Base-by-base conservation (phyloP, 2,888 invertebrate species). In the Drosophila subsilvestris region DNA sequence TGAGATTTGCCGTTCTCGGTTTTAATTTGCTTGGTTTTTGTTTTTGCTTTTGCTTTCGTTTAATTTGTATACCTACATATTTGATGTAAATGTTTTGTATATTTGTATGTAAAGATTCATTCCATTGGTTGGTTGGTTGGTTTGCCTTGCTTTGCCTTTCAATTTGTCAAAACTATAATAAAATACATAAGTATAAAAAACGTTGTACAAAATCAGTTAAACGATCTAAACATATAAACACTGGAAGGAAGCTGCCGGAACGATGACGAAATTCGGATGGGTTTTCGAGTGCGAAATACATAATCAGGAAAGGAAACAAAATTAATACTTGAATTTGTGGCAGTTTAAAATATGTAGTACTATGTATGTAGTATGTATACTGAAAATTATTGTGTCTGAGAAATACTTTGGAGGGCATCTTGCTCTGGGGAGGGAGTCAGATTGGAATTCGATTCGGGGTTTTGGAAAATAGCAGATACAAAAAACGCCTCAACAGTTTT, bases 361-460 rank as follows among this genome's bases (percentile, higher is more conserved):
- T 14, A n/a, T n/a, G n/a, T n/a, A n/a, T n/a, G n/a, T n/a, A 37
- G 37, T 37, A 50, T 12, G 37, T 37, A 50, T 12, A 37, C 17
- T 67, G 60, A 62, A 53, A 47, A 65, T 49, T 57, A 63, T 50
- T 55, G 3, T 51, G 58, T 51, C 43, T 42, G 76, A 47, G 48
- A 61, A 85, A 84, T 83, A 82, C 82, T 84, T 84, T 80, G 79
- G 76, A 79, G 76, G 85, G 82, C 66, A 69, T n/a, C 45, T 47
- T 43, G 69, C 47, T 32, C 42, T 37, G 55, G 43, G 65, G 49
- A 63, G 51, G 61, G 56, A 61, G 25, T 43, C 37, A 29, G 45
- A 47, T 47, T 68, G 63, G 55, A 58, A 56, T 58, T 49, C 9
- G 57, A 44, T 50, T 56, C 22, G 37, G 37, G 32, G 29, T 42